phyloP scores from a whole-genome alignment of 2,113 vertebrate genomes.

The Eupsittula cactorum region DNA sequence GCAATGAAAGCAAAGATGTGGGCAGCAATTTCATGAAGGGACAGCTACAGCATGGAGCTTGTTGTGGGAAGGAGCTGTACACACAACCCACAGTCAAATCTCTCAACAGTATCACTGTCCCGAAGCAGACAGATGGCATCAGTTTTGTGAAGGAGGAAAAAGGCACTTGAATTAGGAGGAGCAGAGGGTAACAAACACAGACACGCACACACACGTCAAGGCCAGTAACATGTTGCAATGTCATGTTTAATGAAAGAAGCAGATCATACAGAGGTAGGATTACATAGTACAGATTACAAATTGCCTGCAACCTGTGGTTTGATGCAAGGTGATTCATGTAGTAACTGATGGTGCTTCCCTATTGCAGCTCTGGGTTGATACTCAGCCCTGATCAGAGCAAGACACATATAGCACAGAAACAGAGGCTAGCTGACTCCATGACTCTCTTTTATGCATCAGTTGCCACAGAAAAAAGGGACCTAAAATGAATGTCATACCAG shows the following conservation, averaged over 20 bases:
- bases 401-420: not conserved
- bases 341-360: not conserved
- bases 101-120: not conserved
- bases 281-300: not conserved
- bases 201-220: not conserved
- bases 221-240: not conserved
- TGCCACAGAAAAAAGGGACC: not conserved
- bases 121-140: accelerated
- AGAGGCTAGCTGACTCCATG: not conserved
- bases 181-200: not conserved
- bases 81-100: not conserved
- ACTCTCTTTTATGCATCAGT: not conserved
- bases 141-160: not conserved
- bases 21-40: not conserved
- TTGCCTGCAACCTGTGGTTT: not conserved
- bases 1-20: not conserved
- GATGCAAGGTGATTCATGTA: not conserved
- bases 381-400: not conserved
- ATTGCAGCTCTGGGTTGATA: not conserved
- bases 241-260: slow-evolving; percentile 38
- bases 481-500: accelerated
- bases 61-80: not conserved
- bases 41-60: not conserved
- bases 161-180: not conserved
- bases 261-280: not conserved